Evolutionary conservation across 2,888 invertebrate genomes (phyloP), one percentile per base, ranked within the genome.

Genomic region (Callyntrura sp.): DNA sequence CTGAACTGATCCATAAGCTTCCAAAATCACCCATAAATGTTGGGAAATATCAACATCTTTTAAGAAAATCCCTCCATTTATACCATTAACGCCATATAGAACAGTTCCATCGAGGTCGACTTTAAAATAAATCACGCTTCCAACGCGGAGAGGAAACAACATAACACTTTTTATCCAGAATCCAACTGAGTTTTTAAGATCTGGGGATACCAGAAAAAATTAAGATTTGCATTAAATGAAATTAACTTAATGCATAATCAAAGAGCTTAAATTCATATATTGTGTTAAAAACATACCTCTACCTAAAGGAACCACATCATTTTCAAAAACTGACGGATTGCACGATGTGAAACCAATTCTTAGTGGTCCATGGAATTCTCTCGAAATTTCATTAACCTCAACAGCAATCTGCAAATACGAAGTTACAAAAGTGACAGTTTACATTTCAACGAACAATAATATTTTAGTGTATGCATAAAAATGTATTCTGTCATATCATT

Each of bases 321-420:
- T 81, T 5, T 81, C 0, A 12, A 86, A 76, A 8, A 17, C 45
- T 68, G 57, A 76, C 17, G 92, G 92, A 78, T 92, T 68, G 35
- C 88, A 78, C 25, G 88, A 45, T 6, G 92, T 92, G 35, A 92
- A 91, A 20, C 92, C 92, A 73, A 92, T 84, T 17, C 90, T 78
- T 6, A 91, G 23, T 9, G 91, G 91, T 28, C 92, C 92, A 28
- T 78, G 48, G 65, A 87, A 92, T 1, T 76, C 73, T 0, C 23
- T 14, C 28, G 90, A 76, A 1, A 60, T 85, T 68, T 90, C 73
- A 3, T 70, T 12, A 45, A 91, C 65, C 85, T 90, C 82, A 55
- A 91, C 35, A 5, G 90, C 88, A 23, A 91, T 20, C 91, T 91
- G 43, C 1, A 57, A 79, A 51, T 65, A 17, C 68, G 12, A 12